These are phyloP conservation scores for Anabas testudineus DNA, from an alignment of 2,797 vertebrate genomes.

Conservation along the genomic window DNA sequence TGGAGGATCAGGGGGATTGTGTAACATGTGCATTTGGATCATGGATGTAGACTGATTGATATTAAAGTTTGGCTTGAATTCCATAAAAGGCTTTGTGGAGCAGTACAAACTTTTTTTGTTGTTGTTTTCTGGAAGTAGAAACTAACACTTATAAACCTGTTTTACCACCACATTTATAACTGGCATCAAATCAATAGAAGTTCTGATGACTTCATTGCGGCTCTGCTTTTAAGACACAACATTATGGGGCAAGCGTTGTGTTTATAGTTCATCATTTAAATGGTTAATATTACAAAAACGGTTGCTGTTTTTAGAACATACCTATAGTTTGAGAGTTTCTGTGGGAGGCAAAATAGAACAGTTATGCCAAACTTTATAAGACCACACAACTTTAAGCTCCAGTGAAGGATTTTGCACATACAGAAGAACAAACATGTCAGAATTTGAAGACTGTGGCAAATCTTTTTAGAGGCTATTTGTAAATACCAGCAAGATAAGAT, in stretches of 20 bases:
- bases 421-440: background rate
- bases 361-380: too few relatives aligned
- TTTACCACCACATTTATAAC: background rate
- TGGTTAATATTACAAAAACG: too few relatives aligned
- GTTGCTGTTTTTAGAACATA: too few relatives aligned
- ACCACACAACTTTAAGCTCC: too few relatives aligned
- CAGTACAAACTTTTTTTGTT: background rate
- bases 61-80: constrained; percentile 43
- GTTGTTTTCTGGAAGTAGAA: constrained; percentile 12
- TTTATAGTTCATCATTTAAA: too few relatives aligned
- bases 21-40: constrained; percentile 65
- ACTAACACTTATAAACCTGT: background rate
- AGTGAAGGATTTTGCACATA: too few relatives aligned
- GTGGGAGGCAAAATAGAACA: too few relatives aligned
- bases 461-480: constrained; percentile 9
- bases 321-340: too few relatives aligned
- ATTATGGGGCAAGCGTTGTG: too few relatives aligned
- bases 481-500: constrained; percentile 20
- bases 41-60: constrained; percentile 39
- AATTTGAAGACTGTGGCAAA: constrained; percentile 14
- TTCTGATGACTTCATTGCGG: background rate
- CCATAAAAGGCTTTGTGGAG: constrained; percentile 15
- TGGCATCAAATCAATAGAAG: background rate
- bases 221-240: background rate
- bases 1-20: constrained; percentile 67